Conservation (phyloP, 2,888 invertebrate species). For the Encarsia formosa region DNA sequence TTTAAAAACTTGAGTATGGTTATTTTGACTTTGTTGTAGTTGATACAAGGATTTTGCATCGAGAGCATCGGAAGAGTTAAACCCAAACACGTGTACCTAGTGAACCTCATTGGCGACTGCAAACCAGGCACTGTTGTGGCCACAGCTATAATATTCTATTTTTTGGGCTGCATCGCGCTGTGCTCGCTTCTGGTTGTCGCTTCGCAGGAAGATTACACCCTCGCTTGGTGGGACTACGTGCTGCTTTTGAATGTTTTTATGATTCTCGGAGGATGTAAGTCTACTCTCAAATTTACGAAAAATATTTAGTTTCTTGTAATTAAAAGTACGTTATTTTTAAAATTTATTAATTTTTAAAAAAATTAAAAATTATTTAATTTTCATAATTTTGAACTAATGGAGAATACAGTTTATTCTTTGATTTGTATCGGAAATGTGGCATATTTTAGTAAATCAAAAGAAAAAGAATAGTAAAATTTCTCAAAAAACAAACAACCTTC, state of each 20-base stretch:
- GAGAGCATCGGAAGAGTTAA: slow-evolving; percentile 67
- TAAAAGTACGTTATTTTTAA: too few relatives aligned
- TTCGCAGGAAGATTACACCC: slow-evolving; percentile 25
- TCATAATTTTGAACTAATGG: too few relatives aligned
- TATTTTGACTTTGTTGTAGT: too few relatives aligned
- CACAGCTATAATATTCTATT: slow-evolving; percentile 67
- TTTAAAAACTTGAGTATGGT: slow-evolving; percentile 1
- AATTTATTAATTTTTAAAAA: too few relatives aligned
- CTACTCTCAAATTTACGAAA: too few relatives aligned
- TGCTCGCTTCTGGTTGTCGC: slow-evolving; percentile 55
- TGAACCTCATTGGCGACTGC: slow-evolving; percentile 67
- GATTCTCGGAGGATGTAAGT: slow-evolving; percentile 64
- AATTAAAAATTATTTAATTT: too few relatives aligned
- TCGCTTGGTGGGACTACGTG: slow-evolving; percentile 67
- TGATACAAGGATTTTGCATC: slow-evolving; percentile 24
- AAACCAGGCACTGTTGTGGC: slow-evolving; percentile 74
- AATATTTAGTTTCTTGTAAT: too few relatives aligned
- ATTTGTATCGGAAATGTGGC: too few relatives aligned
- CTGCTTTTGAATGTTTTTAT: slow-evolving; percentile 62
- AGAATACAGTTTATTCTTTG: too few relatives aligned
- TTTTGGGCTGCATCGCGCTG: slow-evolving; percentile 64
- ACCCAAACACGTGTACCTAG: slow-evolving; percentile 69
- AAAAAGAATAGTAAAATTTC: too few relatives aligned
- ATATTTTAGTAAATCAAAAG: too few relatives aligned
- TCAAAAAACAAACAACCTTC: too few relatives aligned